Conservation (phyloP, 2,113 vertebrate species). For the Addax nasomaculatus region DNA sequence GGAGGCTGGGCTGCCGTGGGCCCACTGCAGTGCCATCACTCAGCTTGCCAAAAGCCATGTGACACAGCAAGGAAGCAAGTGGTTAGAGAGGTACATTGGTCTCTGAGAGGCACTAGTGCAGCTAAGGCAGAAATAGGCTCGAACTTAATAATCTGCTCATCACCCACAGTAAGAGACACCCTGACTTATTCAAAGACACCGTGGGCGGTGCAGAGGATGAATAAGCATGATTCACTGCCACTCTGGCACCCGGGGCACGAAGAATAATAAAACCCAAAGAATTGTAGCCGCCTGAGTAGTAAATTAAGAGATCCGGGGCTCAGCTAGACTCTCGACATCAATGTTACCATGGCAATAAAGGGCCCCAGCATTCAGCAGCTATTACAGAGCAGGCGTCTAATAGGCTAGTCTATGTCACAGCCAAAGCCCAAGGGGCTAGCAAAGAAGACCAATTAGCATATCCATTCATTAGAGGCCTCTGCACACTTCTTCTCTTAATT, state of each 20-base stretch:
- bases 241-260: slow-evolving; percentile 65
- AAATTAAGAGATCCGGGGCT: slow-evolving; percentile 74
- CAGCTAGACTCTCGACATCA: slow-evolving; percentile 70
- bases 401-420: slow-evolving; percentile 70
- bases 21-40: neutral
- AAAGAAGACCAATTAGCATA: slow-evolving; percentile 74
- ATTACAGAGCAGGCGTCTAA: slow-evolving; percentile 70
- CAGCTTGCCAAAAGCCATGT: slow-evolving; percentile 35
- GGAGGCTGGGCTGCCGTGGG: neutral
- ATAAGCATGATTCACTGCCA: slow-evolving; percentile 75
- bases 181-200: slow-evolving; percentile 72
- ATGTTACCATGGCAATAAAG: slow-evolving; percentile 74
- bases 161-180: slow-evolving; percentile 70
- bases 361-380: slow-evolving; percentile 66
- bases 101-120: slow-evolving; percentile 50
- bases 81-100: slow-evolving; percentile 26
- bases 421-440: slow-evolving; percentile 67
- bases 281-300: slow-evolving; percentile 69
- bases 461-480: slow-evolving; percentile 62
- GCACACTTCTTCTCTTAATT: slow-evolving; percentile 71
- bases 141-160: slow-evolving; percentile 72
- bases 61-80: slow-evolving; percentile 39
- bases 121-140: slow-evolving; percentile 58
- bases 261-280: slow-evolving; percentile 74
- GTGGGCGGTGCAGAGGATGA: slow-evolving; percentile 69